Evolutionary conservation across 2,888 invertebrate species (phyloP).

Genomic region (Meliscaeva auricollis): DNA sequence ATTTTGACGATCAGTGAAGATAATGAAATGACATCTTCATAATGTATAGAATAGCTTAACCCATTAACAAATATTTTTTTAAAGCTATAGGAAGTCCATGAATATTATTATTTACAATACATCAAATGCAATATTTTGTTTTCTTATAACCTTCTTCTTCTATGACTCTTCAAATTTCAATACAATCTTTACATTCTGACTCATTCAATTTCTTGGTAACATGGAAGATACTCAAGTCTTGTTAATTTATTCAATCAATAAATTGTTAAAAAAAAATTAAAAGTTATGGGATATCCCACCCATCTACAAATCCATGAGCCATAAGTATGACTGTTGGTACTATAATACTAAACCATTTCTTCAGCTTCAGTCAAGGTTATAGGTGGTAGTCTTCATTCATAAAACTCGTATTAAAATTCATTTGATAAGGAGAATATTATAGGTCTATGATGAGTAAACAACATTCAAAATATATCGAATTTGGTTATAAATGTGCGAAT

Average conservation of each 20-base stretch:
- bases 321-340: background rate
- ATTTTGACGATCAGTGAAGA: no score
- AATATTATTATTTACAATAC: no score
- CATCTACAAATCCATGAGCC: constrained; percentile 25
- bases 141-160: constrained; percentile 26
- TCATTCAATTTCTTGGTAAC: constrained; percentile 47
- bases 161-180: background rate
- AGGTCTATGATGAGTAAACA: constrained; percentile 3
- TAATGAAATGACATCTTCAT: no score
- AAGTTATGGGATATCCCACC: constrained; percentile 7
- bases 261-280: background rate
- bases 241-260: constrained; percentile 68
- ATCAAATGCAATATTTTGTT: no score
- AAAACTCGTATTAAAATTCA: constrained; percentile 32
- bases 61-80: no score
- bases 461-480: constrained; percentile 12
- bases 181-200: constrained; percentile 30
- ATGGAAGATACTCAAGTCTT: constrained; percentile 1
- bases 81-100: no score
- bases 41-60: no score
- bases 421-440: constrained; percentile 23
- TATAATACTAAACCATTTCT: background rate
- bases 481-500: constrained; percentile 33
- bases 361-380: no score
- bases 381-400: no score